Evolutionary conservation across 2,888 invertebrate species (phyloP), one percentile per base, ranked within the genome.

Genomic region (Euzophera pinguis): DNA sequence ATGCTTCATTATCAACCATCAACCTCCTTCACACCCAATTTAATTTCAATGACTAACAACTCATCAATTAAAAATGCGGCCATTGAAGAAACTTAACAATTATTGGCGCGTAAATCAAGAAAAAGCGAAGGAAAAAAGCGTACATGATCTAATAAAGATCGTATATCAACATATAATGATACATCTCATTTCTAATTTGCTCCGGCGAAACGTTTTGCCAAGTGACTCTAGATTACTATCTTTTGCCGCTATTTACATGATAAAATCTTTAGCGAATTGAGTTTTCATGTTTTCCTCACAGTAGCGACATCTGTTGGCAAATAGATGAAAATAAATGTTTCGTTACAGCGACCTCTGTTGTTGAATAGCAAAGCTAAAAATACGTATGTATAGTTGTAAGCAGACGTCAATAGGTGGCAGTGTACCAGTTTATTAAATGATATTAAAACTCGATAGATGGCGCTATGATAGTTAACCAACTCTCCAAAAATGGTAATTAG

Each of bases 151-250:
- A 78, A 75, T 81, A 74, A 75, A 78, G 75, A 75, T 70, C 64
- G 67, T 67, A 63, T 69, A 74, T 75, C 74, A 67, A 39, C 59
- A 62, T 60, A 59, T 81, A 81, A 81, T 81, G 71, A 74, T 67
- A 72, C 69, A 65, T 69, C 57, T 62, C 57, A 63, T 53, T 50
- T 64, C 54, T 59, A 64, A 61, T 61, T 57, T 59, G 58, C 59
- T 55, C 57, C 63, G 66, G 69, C 62, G 62, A 62, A 71, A 58
- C 61, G 64, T 69, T 73, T 71, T 67, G 70, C 68, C 51, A 55
- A 62, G 63, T 59, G 64, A 52, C 55, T 55, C 54, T 54, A 58
- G 76, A 75, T 76, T 65, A 61, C 55, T 62, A 67, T 67, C 68
- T 60, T 29, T 39, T 50, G 53, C 22, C 51, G 41, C 14, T 50